Base-by-base conservation (phyloP, 2,888 invertebrate genomes). In the Volucella inflata region DNA sequence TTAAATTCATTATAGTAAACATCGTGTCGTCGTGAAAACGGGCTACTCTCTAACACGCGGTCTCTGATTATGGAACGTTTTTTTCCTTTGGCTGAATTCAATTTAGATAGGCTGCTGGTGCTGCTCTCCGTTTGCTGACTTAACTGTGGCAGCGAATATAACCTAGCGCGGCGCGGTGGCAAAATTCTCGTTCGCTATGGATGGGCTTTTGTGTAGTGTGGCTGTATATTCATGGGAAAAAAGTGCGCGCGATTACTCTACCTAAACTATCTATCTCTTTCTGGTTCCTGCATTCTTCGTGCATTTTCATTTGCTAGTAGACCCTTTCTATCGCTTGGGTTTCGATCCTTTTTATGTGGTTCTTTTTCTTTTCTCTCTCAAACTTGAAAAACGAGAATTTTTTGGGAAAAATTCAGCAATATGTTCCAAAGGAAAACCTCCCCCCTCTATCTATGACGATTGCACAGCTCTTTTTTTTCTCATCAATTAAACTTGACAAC, bases 1-100 rank as follows among this genome's bases (percentile, higher is more conserved):
- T 87, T 87, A 87, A 87, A 87, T 87, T 78, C 87, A 87, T 87
- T 87, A 87, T 87, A 87, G 87, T 82, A 87, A 87, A 87, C 87
- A 87, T 77, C 68, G 55, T 80, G 82, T 70, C 60, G 80, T 75
- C 80, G 81, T 81, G 77, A 68, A 87, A 77, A 81, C 68, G 74
- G 70, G 74, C 74, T 78, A 53, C 75, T 82, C 82, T 82, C 82
- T 82, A 82, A 82, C 87, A 87, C 87, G 87, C 87, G 87, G 87
- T 87, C 87, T 87, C 77, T 77, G 85, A 70, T 85, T 85, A 81
- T 85, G 81, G 85, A 81, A 72, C 68, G 65, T 81, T 85, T 85
- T 74, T 77, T 81, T 81, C 76, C 62, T 77, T 77, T 50, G 46
- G 85, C 85, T 85, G 85, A 85, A 85, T 81, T 81, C 46, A 72